Conservation (phyloP, 1,140 invertebrate genomes). For the Dendroctonus ponderosae region DNA sequence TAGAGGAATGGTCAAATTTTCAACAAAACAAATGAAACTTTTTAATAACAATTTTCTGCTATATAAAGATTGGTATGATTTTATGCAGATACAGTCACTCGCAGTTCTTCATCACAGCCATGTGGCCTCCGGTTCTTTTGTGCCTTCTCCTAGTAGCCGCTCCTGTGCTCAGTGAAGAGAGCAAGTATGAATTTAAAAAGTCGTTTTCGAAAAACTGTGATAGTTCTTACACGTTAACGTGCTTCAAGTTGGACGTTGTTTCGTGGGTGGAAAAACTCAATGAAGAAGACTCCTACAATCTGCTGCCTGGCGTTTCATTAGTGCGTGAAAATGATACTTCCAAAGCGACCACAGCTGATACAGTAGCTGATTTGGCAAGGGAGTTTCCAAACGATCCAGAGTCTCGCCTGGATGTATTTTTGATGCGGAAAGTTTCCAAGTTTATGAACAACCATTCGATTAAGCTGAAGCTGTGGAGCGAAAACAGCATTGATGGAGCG, state of each 20-base stretch:
- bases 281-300: constrained; percentile 59
- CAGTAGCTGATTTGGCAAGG: constrained; percentile 69
- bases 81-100: constrained; percentile 4
- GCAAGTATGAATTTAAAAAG: constrained; percentile 39
- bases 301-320: constrained; percentile 69
- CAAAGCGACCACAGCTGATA: constrained; percentile 60
- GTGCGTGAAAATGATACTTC: constrained; percentile 62
- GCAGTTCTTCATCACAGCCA: not conserved
- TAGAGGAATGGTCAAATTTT: constrained; percentile 33
- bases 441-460: constrained; percentile 72
- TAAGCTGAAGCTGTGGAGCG: constrained; percentile 66
- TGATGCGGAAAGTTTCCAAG: constrained; percentile 66
- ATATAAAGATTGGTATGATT: constrained; percentile 14
- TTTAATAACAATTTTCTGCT: constrained; percentile 22
- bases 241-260: constrained; percentile 75
- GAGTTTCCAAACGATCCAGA: constrained; percentile 73
- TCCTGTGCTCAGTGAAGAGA: constrained; percentile 29
- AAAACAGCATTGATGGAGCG: constrained; percentile 51
- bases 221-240: constrained; percentile 70
- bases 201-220: constrained; percentile 61
- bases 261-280: constrained; percentile 71
- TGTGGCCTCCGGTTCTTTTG: constrained; percentile 1
- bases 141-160: constrained; percentile 4
- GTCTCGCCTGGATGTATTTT: constrained; percentile 69
- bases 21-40: constrained; percentile 27